These are phyloP conservation scores for Bovichtus diacanthus DNA, from an alignment of 2,797 vertebrate genomes.

Conservation along the genomic window DNA sequence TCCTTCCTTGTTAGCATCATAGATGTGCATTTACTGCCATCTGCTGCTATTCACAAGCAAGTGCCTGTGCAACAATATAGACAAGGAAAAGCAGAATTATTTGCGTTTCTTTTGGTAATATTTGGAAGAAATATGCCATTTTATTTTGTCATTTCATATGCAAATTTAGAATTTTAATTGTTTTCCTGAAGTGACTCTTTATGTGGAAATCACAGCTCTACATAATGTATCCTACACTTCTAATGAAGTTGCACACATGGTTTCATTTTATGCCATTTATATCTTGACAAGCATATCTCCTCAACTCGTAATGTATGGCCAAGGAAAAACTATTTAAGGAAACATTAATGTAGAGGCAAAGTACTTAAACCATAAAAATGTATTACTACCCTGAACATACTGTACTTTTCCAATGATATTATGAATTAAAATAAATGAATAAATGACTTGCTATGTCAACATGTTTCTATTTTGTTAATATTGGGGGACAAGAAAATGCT, in stretches of 20 bases:
- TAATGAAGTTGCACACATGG: neutral
- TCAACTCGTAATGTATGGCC: neutral
- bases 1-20: neutral
- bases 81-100: neutral
- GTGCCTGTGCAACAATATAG: conserved; percentile 7
- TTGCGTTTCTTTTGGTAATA: neutral
- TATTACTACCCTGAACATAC: neutral
- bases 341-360: neutral
- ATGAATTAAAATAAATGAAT: neutral
- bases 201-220: neutral
- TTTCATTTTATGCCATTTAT: neutral
- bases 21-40: conserved; percentile 51
- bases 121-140: neutral
- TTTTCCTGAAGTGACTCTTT: neutral
- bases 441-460: no score
- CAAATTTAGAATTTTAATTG: no score
- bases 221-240: neutral
- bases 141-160: no score
- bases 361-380: neutral
- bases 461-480: no score
- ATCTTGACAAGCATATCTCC: neutral
- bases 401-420: neutral
- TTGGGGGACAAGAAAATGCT: no score
- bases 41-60: conserved; percentile 46
- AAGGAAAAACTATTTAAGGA: neutral